Conservation (phyloP, 2,797 vertebrate genomes). For the Tapera naevia region DNA sequence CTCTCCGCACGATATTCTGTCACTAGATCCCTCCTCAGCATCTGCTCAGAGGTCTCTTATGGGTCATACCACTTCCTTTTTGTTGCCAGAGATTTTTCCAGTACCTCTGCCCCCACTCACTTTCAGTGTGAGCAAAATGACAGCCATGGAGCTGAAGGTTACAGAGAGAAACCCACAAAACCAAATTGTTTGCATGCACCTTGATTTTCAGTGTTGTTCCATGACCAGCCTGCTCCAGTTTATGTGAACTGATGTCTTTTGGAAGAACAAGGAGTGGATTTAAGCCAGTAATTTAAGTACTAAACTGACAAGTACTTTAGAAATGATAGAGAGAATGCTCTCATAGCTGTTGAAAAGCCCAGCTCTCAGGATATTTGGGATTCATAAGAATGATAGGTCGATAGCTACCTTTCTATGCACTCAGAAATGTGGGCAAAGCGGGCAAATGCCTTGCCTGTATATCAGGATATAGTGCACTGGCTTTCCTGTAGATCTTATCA, state of each 20-base stretch:
- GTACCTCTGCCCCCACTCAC: not conserved
- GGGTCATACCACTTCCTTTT: not conserved
- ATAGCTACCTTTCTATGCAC: conserved; percentile 13
- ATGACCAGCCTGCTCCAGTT: not conserved
- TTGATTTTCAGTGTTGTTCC: not conserved
- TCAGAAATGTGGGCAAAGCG: not conserved
- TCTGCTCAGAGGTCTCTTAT: not conserved
- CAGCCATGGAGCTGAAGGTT: not conserved
- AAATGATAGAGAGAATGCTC: not conserved
- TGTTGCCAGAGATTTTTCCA: not conserved
- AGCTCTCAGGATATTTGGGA: not conserved
- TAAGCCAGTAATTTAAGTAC: not conserved
- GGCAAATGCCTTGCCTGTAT: conserved; percentile 31
- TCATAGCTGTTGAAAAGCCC: not conserved
- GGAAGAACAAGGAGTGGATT: not conserved
- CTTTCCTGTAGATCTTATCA: not conserved
- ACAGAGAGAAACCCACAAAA: not conserved
- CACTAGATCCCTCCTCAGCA: not conserved
- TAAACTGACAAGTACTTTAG: not conserved
- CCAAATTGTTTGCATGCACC: not conserved
- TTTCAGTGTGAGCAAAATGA: not conserved
- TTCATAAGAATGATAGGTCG: not conserved
- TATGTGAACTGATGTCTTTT: not conserved
- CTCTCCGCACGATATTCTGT: not conserved
- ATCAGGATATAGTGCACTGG: conserved; percentile 6